Evolutionary conservation across 2,888 invertebrate genomes (phyloP), one percentile per base, ranked within the genome.

Genomic region (Amblyjoppa proteus): DNA sequence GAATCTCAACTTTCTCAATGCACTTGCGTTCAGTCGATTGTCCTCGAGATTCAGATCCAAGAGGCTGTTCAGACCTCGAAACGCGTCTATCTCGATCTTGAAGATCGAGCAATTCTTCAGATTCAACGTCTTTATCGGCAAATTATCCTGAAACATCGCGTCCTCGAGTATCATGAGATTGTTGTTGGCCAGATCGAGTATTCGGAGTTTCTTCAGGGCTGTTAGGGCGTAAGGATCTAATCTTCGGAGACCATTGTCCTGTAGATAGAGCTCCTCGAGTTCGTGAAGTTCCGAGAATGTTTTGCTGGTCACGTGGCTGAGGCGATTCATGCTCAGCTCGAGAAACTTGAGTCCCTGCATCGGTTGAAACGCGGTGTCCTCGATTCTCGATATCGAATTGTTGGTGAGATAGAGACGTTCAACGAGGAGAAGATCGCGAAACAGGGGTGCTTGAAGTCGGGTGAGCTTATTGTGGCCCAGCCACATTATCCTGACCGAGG

Each of bases 401-500:
- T 98, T 97, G 88, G 96, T 97, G 89, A 98, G 94, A 93, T 98
- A 97, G 64, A 98, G 95, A 90, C 97, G 95, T 91, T 97, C 97
- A 87, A 98, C 96, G 88, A 96, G 95, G 58, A 96, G 94, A 71
- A 98, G 95, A 94, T 98, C 97, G 89, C 96, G 96, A 93, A 98
- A 98, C 80, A 98, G 94, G 5, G 96, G 96, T 38, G 96, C 95
- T 84, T 97, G 96, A 76, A 98, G 95, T 85, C 96, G 95, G 74
- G 96, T 96, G 80, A 98, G 95, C 91, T 96, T 96, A 94, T 98
- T 98, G 94, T 97, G 97, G 76, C 97, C 97, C 84, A 98, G 95
- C 97, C 98, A 98, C 96, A 98, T 97, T 91, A 98, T 97, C 94
- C 98, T 97, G 84, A 98, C 97, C 90, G 97, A 97, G 1, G 96